These are phyloP conservation scores for Acridotheres tristis DNA, from an alignment of 2,797 vertebrate species.

Conservation along the genomic window DNA sequence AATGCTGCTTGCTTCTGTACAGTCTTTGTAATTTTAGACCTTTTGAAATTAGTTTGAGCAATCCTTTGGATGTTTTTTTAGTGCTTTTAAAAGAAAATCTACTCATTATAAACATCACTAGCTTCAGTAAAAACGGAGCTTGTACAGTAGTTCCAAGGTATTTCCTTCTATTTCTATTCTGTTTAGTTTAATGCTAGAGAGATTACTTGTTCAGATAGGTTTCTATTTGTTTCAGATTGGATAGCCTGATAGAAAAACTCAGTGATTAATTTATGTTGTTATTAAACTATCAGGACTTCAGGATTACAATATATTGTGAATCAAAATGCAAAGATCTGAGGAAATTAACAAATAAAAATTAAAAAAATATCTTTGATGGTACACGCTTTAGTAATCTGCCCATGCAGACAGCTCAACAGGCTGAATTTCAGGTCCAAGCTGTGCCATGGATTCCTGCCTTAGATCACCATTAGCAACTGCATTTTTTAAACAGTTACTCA, in stretches of 20 bases:
- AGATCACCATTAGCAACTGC: background rate
- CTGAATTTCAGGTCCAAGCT: background rate
- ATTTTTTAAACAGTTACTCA: background rate
- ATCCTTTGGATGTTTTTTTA: background rate
- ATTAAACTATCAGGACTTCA: background rate
- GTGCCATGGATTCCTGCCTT: background rate
- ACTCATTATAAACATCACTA: slow-evolving; percentile 4
- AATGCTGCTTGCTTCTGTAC: background rate
- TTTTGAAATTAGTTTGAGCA: background rate
- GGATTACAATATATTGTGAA: background rate
- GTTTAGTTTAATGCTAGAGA: background rate
- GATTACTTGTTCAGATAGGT: slow-evolving; percentile 14
- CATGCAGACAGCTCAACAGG: background rate
- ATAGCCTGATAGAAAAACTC: background rate
- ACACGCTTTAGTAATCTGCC: background rate
- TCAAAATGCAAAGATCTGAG: background rate
- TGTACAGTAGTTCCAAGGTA: background rate
- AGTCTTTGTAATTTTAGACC: background rate
- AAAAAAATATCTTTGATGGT: background rate
- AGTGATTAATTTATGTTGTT: background rate
- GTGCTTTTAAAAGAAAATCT: background rate
- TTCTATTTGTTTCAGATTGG: slow-evolving; percentile 11
- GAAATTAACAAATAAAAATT: background rate
- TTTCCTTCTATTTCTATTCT: background rate
- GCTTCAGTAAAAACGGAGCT: background rate